A percentile compares a stretch with the other conserved stretches of the same genome.
Conservation (phyloP, 2,888 invertebrate species). For the Schizotus pectinicornis region DNA sequence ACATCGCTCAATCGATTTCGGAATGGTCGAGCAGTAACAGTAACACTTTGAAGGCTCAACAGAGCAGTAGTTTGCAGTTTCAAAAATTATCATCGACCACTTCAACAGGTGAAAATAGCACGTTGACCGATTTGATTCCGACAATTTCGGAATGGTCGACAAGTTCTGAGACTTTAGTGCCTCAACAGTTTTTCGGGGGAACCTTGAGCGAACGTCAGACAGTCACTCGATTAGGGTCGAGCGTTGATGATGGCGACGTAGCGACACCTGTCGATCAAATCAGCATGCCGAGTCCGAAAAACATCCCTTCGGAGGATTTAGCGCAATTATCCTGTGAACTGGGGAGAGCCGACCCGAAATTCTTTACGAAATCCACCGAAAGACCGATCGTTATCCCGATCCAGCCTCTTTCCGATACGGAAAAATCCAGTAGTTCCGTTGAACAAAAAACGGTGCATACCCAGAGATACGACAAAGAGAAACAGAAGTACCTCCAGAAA, state of each 20-base stretch:
- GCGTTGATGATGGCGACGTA: slow-evolving; percentile 52
- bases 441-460: slow-evolving; percentile 58
- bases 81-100: slow-evolving; percentile 56
- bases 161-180: slow-evolving; percentile 74
- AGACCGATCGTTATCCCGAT: slow-evolving; percentile 61
- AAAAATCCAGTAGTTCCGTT: slow-evolving; percentile 60
- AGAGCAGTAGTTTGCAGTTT: slow-evolving; percentile 50
- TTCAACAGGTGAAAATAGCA: slow-evolving; percentile 51
- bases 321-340: slow-evolving; percentile 40
- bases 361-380: slow-evolving; percentile 61
- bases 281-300: slow-evolving; percentile 51
- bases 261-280: slow-evolving; percentile 44
- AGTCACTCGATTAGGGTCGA: slow-evolving; percentile 51
- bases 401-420: slow-evolving; percentile 60
- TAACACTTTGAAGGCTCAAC: slow-evolving; percentile 73
- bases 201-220: slow-evolving; percentile 34
- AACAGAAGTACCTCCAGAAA: slow-evolving; percentile 53
- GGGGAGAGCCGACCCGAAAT: slow-evolving; percentile 40
- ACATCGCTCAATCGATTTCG: slow-evolving; percentile 79
- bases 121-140: slow-evolving; percentile 72
- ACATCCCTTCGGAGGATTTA: slow-evolving; percentile 55
- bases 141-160: slow-evolving; percentile 84
- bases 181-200: slow-evolving; percentile 57
- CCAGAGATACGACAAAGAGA: slow-evolving; percentile 54
- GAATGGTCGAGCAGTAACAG: slow-evolving; percentile 83